Evolutionary conservation across 2,797 vertebrate species (phyloP).

Genomic region (Hyperoplus immaculatus): DNA sequence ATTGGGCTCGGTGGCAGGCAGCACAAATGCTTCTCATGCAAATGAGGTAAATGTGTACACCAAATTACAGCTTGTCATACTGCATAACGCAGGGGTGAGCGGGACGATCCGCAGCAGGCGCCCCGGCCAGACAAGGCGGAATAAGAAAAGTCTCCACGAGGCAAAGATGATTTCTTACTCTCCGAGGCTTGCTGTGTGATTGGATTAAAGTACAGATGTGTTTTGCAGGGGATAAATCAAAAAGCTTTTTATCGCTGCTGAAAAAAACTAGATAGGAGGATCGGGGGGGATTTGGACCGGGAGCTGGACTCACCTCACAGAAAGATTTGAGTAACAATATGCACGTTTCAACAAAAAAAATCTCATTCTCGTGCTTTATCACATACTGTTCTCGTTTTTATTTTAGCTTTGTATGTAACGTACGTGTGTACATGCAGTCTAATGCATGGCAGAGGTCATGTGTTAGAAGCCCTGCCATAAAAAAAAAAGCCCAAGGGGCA

Average conservation of each 20-base stretch:
- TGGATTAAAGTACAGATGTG: constrained; percentile 71
- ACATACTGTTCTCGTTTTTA: constrained; percentile 42
- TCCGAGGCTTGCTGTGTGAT: constrained; percentile 63
- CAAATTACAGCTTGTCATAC: constrained; percentile 78
- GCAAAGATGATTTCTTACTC: constrained; percentile 70
- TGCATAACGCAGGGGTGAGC: constrained; percentile 32
- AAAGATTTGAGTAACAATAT: constrained; percentile 3
- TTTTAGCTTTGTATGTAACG: constrained; percentile 41
- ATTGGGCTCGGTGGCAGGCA: constrained; percentile 54
- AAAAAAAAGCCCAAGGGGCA: constrained; percentile 70
- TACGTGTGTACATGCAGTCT: constrained; percentile 62
- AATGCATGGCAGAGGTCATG: constrained; percentile 80
- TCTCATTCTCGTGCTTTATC: constrained; percentile 18
- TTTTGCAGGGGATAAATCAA: constrained; percentile 70
- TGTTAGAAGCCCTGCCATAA: constrained; percentile 74
- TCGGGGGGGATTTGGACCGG: constrained; percentile 3
- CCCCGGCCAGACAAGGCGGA: constrained; percentile 23
- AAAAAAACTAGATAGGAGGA: constrained; percentile 17
- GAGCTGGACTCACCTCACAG: constrained; percentile 41
- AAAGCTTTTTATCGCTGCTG: constrained; percentile 51
- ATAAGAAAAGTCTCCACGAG: constrained; percentile 32
- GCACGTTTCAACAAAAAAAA: not conserved
- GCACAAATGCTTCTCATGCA: constrained; percentile 74
- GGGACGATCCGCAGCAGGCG: constrained; percentile 59
- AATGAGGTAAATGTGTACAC: constrained; percentile 78